phyloP scores from a whole-genome alignment of 1,140 invertebrate genomes.

The Pseudoatta argentina region DNA sequence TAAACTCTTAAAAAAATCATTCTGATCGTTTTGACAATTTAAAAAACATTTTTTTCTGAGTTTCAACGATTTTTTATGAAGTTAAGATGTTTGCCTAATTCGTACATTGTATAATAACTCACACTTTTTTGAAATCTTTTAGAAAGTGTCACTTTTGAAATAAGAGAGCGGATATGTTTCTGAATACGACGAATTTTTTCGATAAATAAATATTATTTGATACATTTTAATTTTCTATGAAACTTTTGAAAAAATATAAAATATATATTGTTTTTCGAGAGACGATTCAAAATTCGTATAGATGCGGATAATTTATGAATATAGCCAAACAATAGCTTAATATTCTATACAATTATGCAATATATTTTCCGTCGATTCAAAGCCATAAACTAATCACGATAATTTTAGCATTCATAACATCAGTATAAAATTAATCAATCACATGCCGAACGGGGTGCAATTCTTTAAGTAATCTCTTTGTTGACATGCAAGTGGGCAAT shows the following conservation, averaged over 20 bases:
- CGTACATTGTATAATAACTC: no score
- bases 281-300: background rate
- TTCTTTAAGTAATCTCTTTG: conserved; percentile 13
- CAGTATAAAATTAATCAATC: conserved; percentile 26
- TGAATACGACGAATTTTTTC: background rate
- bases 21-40: no score
- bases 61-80: no score
- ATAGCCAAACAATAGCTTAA: background rate
- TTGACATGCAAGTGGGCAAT: conserved; percentile 4
- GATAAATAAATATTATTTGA: background rate
- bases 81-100: no score
- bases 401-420: conserved; percentile 1
- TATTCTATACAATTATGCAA: background rate
- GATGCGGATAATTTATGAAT: background rate
- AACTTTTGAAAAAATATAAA: background rate
- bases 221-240: background rate
- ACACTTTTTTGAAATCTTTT: no score
- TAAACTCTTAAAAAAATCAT: no score
- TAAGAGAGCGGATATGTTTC: no score
- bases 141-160: no score
- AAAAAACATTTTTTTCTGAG: no score
- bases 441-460: background rate
- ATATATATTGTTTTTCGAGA: background rate
- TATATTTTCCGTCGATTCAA: background rate
- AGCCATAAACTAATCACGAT: background rate